Evolutionary conservation across 2,888 invertebrate species (phyloP), one percentile per base, ranked within the genome.

Genomic region (Pharmacophagus antenor): DNA sequence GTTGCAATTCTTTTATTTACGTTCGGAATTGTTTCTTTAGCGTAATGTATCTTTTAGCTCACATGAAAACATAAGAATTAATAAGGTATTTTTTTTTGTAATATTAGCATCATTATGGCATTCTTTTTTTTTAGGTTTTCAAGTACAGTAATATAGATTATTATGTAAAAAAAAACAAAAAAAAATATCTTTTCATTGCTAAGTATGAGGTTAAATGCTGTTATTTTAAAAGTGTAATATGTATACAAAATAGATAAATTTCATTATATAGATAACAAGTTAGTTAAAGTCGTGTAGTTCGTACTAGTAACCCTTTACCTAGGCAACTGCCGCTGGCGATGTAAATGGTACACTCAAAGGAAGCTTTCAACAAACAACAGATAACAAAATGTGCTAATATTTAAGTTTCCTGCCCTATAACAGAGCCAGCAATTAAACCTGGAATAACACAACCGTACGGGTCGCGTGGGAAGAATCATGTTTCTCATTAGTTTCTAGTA

Each of bases 311-410:
- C 73, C 75, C 75, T 82, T 82, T 79, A 77, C 75, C 77, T 76
- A 70, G 69, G 65, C 65, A 70, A 70, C 23, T 65, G 73, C 73
- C 79, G 77, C 67, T 74, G 77, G 77, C 80, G 67, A 67, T 70
- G 73, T 69, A 70, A 73, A 72, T n/a, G 76, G 72, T 64, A 61
- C 64, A 63, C 66, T 82, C 79, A 84, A 82, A 87, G 85, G 80
- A 80, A 79, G 77, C 75, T 70, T 65, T 65, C 66, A 61, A 70
- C 76, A 82, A 85, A 85, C 85, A 82, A 63, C 53, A 72, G 69
- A 72, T 83, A 79, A 82, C 85, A 85, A 84, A 84, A 79, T 76
- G 76, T 76, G 80, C 82, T 79, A 86, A 87, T 84, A 86, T 87
- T 86, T 82, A 73, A 77, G 73, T 77, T 81, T 71, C 73, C 75